Evolutionary conservation across 2,888 invertebrate genomes (phyloP), one percentile per base, ranked within the genome.

Genomic region (Oscheius myriophilus): DNA sequence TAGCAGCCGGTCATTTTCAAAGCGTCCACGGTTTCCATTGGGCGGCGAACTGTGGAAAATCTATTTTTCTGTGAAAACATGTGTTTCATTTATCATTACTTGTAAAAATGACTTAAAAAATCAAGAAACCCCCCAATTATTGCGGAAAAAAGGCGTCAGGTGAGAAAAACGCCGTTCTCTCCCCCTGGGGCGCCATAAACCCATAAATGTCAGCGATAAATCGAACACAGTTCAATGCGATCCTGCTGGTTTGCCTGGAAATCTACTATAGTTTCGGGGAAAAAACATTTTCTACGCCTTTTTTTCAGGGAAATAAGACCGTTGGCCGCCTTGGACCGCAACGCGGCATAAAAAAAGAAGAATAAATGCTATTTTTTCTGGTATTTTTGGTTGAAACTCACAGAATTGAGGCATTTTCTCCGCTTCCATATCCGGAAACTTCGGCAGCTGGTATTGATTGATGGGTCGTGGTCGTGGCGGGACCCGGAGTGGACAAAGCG

Each of bases 361-460:
- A 6, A 53, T 21, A 53, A 25, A 4, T 53, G 12, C 3, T 6
- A 25, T 16, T 16, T 25, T n/a, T n/a, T n/a, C n/a, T n/a, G n/a
- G n/a, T n/a, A n/a, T n/a, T n/a, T n/a, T n/a, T n/a, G n/a, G n/a
- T n/a, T n/a, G n/a, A n/a, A n/a, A 63, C 69, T 63, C 62, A 70
- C 80, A 80, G 54, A 80, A 73, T 51, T 76, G 67, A 6, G 77
- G 78, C 46, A 79, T 69, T 12, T 59, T 62, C 63, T 80, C 78
- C 33, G 75, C 66, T 41, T 71, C 58, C 6, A 76, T 45, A 3
- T 72, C 68, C n/a, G 66, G 63, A 11, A 72, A 61, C 14, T 72
- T 72, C 4, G 85, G 85, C 16, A 85, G 69, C 39, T 83, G 79
- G 67, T 86, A 84, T 66, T 85, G 85, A 69, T 85, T 85, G 57